These are phyloP conservation scores for Sebastes diaconus DNA, from an alignment of 2,797 vertebrate genomes.

Conservation along the genomic window DNA sequence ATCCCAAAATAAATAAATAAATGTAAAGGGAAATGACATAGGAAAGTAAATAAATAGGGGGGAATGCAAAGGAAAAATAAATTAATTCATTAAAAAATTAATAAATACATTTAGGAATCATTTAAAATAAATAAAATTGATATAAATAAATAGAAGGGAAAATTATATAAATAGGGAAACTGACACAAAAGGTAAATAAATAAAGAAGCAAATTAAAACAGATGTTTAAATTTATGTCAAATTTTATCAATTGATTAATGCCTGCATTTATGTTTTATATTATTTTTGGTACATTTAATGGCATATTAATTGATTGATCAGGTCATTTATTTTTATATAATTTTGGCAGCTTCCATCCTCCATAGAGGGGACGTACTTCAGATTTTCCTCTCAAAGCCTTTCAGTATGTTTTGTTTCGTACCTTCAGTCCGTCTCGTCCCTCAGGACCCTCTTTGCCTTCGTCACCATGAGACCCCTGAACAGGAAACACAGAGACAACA, in stretches of 20 bases:
- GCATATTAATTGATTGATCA: too few species aligned
- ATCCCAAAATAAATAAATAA: too few species aligned
- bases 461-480: constrained; percentile 72
- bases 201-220: neutral
- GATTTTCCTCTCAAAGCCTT: neutral
- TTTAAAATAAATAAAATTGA: too few species aligned
- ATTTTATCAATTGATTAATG: neutral
- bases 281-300: too few species aligned
- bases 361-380: neutral
- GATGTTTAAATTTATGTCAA: neutral
- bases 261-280: neutral
- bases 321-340: neutral
- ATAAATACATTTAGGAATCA: too few species aligned
- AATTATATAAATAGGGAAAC: neutral
- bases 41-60: too few species aligned
- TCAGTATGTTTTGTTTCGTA: constrained; percentile 16
- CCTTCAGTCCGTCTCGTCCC: constrained; percentile 76
- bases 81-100: too few species aligned
- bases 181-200: neutral
- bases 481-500: neutral
- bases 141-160: neutral
- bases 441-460: constrained; percentile 61
- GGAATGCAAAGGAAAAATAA: too few species aligned
- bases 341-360: too few species aligned
- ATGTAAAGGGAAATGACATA: too few species aligned